Conservation (phyloP, 2,888 invertebrate genomes). For the Willowsia nigromaculata region DNA sequence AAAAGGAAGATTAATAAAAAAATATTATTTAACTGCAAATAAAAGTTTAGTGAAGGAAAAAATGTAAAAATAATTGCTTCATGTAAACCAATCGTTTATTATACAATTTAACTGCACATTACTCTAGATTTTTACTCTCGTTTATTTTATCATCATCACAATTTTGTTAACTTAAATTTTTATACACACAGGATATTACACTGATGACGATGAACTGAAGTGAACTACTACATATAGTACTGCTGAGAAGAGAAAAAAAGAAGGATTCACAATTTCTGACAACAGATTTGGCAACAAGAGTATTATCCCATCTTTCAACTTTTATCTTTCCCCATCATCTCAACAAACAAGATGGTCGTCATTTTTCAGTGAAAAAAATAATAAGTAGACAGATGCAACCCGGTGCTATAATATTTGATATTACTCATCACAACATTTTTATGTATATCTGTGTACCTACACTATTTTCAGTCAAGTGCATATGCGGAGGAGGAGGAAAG, state of each 20-base stretch:
- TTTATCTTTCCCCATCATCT: slow-evolving; percentile 49
- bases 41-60: not conserved
- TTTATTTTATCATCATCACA: not conserved
- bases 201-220: not conserved
- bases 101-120: not conserved
- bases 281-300: slow-evolving; percentile 59
- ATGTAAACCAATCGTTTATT: not conserved
- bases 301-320: slow-evolving; percentile 59
- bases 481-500: not conserved
- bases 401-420: slow-evolving; percentile 44
- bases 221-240: not conserved
- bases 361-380: slow-evolving; percentile 34
- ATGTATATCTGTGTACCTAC: not conserved
- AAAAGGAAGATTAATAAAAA: not conserved
- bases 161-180: not conserved
- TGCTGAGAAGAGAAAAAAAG: not conserved
- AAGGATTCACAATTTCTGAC: slow-evolving; percentile 24
- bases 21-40: not conserved
- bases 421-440: no score
- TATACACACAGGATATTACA: not conserved
- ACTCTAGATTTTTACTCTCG: no score
- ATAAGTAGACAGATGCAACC: slow-evolving; percentile 54
- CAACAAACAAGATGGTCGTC: slow-evolving; percentile 37
- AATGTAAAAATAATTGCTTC: not conserved
- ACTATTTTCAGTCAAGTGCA: slow-evolving; percentile 29